These are phyloP conservation scores for Silurus aristotelis DNA, from an alignment of 2,797 vertebrate species.

Conservation along the genomic window DNA sequence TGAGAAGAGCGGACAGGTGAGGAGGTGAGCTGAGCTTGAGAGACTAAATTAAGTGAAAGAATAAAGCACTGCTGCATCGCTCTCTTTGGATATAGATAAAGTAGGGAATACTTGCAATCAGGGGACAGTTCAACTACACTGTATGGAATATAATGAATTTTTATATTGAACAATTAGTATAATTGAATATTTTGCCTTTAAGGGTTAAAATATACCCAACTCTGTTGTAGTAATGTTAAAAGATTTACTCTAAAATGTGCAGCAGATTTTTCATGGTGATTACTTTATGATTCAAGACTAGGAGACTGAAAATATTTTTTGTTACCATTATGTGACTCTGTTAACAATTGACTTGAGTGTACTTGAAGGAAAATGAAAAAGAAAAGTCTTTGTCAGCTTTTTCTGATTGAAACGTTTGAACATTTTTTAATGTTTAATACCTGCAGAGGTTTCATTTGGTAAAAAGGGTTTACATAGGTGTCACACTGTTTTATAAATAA, in stretches of 20 bases:
- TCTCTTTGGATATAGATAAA: neutral
- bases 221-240: neutral
- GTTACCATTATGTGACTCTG: neutral
- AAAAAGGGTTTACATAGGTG: neutral
- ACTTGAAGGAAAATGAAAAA: no score
- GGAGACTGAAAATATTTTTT: neutral
- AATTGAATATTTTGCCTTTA: neutral
- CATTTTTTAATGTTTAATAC: neutral
- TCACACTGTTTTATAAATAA: neutral
- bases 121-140: neutral
- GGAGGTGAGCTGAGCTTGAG: neutral
- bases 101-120: neutral
- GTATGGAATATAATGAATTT: neutral
- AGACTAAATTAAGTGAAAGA: neutral
- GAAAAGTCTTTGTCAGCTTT: neutral
- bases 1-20: no score
- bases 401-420: neutral
- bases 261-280: neutral
- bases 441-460: neutral
- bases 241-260: neutral
- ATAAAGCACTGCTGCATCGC: neutral
- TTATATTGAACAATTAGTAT: neutral
- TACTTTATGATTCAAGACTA: neutral
- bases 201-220: neutral
- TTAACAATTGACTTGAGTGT: no score